A percentile compares a stretch with the other conserved stretches of the same genome.
phyloP scores from a whole-genome alignment of 2,888 invertebrate species.

The Holacanthella duospinosa region DNA sequence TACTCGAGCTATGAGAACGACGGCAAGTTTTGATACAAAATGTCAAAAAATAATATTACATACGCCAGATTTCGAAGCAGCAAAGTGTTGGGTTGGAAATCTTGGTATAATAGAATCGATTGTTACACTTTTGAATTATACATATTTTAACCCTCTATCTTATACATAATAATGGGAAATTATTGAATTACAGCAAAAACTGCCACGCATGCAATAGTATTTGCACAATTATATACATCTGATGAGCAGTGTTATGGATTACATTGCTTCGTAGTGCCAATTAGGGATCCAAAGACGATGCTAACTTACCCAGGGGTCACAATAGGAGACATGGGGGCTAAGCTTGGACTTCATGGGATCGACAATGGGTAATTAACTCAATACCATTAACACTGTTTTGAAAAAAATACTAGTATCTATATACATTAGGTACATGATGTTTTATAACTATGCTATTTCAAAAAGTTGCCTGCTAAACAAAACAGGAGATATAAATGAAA shows the following conservation, averaged over 20 bases:
- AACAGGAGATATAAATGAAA: slow-evolving; percentile 76
- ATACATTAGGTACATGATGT: slow-evolving; percentile 53
- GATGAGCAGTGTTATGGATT: slow-evolving; percentile 70
- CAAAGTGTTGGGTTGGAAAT: slow-evolving; percentile 84
- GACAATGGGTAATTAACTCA: slow-evolving; percentile 87
- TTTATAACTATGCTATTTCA: slow-evolving; percentile 77
- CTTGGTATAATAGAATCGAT: slow-evolving; percentile 56
- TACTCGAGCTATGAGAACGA: slow-evolving; percentile 73
- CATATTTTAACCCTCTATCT: background rate
- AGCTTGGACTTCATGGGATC: slow-evolving; percentile 79
- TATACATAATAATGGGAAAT: background rate
- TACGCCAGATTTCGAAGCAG: slow-evolving; percentile 65
- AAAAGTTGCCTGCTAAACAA: slow-evolving; percentile 72
- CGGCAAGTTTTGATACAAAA: slow-evolving; percentile 65
- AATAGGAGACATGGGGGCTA: slow-evolving; percentile 87
- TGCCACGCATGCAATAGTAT: slow-evolving; percentile 74
- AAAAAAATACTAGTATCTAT: too few relatives aligned
- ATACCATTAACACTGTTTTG: background rate
- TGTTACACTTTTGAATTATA: background rate
- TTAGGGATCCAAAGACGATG: slow-evolving; percentile 65
- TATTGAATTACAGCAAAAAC: slow-evolving; percentile 46
- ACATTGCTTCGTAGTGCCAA: slow-evolving; percentile 78
- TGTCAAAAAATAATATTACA: slow-evolving; percentile 62
- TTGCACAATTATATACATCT: slow-evolving; percentile 76
- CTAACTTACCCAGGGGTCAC: slow-evolving; percentile 69